Evolutionary conservation across 2,113 vertebrate genomes (phyloP), one percentile per base, ranked within the genome.

Genomic region (Caracal caracal): DNA sequence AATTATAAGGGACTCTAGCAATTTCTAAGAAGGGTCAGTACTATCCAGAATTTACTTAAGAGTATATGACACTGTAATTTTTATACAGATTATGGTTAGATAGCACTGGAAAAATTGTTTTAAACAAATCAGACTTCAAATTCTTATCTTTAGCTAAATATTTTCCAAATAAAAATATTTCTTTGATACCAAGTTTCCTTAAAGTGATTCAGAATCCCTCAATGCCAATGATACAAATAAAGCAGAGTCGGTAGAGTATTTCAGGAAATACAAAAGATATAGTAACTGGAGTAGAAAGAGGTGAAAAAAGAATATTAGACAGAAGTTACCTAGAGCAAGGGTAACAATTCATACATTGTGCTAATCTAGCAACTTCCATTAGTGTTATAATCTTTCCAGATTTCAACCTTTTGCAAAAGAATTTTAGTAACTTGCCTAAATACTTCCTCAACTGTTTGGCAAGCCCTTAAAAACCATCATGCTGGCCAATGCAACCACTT

Each of bases 151-250:
- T 20, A 61, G 53, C 9, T 86, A 96, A 93, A 47, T 94, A 84
- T 83, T 63, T 90, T 90, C 30, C 17, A 71, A 88, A 43, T 81
- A 86, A 83, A 93, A 93, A 73, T 33, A 61, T 20, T n/a, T 93
- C 30, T 94, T 80, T 61, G 51, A 84, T 51, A 92, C 35, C n/a
- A 86, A 65, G 19, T 43, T 95, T 90, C 59, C 56, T 97, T 80
- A 65, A 40, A 65, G 11, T 59, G 43, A 91, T 73, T 92, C 22
- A 78, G 37, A 97, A 88, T 88, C 10, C 35, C 37, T 95, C 12
- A 66, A 26, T 15, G 51, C 9, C 22, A 81, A 70, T 66, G 20
- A 71, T 10, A 71, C 16, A 65, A 4, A 37, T 24, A 81, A 35
- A 47, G 33, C 28, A 92, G 30, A 93, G 90, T 0, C 24, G 11